Base-by-base conservation (phyloP, 1,140 invertebrate genomes). In the Daktulosphaira vitifoliae region DNA sequence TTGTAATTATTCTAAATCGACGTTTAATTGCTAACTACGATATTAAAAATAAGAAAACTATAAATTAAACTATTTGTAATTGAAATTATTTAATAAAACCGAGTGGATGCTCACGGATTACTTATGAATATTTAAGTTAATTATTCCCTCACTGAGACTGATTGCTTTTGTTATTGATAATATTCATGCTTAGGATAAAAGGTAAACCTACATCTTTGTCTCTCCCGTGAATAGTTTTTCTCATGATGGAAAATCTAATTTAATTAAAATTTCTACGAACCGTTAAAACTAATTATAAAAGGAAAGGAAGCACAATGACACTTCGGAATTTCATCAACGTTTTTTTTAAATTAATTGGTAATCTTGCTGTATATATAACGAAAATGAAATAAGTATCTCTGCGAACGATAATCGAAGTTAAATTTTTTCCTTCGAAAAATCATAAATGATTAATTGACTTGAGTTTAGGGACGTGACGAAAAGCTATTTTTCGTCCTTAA, bases 371-470 rank as follows among this genome's bases (percentile, higher is more conserved):
- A 11, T 33, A 11, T 5, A 33, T 6, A n/a, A 54, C 13, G 13
- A 18, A 13, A 5, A 39, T 0, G 1, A 0, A 39, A 54, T n/a
- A n/a, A 23, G 2, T 39, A 33, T 38, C 6, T 2, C 29, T 8
- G 52, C 22, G 22, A 54, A 23, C 7, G 52, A 13, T 39, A 25
- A 33, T 18, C 3, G 23, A 33, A 33, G 29, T 33, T 33, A 6
- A 42, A 4, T 42, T 42, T 42, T 42, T n/a, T 5, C 39, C 18
- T 52, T 33, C 26, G 23, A 26, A 20, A 22, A 44, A 20, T 39
- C 18, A 6, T 39, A 38, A 44, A 56, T 44, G 53, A 56, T 56
- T 56, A 56, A 56, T 56, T 25, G 23, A 56, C 53, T 25, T n/a
- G 5, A 42, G 16, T 7, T 8, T 16, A 39, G 7, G 6, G n/a